Conservation (phyloP, 2,113 vertebrate genomes). For the Coturnix japonica region DNA sequence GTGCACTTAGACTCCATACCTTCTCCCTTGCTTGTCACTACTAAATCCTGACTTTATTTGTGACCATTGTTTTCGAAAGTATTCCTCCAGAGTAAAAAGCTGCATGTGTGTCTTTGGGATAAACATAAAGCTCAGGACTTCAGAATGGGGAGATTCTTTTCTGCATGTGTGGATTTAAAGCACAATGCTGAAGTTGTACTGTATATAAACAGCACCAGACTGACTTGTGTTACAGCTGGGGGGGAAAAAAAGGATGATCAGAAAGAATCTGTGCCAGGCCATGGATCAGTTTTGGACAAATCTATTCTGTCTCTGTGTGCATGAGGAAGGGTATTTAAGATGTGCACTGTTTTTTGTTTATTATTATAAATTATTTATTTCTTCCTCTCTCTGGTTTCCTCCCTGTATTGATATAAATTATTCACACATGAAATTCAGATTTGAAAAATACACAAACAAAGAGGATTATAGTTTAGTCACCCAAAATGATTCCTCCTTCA, state of each 20-base stretch:
- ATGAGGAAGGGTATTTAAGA: conserved; percentile 19
- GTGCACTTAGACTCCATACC: background rate
- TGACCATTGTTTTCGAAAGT: background rate
- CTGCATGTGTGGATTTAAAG: background rate
- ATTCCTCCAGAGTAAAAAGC: background rate
- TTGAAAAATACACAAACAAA: conserved; percentile 48
- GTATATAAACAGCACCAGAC: background rate
- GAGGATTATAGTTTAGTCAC: conserved; percentile 23
- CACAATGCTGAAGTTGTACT: background rate
- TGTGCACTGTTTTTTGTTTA: background rate
- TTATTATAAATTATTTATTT: conserved; percentile 55
- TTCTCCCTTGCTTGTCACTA: background rate
- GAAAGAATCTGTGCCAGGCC: background rate
- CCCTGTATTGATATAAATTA: conserved; percentile 38
- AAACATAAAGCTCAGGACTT: background rate
- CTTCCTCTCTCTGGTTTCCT: background rate
- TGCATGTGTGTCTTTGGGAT: background rate
- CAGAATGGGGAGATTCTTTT: background rate
- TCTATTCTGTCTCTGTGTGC: background rate
- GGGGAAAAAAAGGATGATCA: background rate
- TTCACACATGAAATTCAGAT: conserved; percentile 41
- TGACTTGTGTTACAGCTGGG: background rate
- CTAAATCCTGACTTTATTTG: background rate
- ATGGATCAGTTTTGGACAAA: conserved; percentile 8
- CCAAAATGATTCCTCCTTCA: background rate